Conservation (phyloP, 2,113 vertebrate species). For the Pluvialis apricaria region DNA sequence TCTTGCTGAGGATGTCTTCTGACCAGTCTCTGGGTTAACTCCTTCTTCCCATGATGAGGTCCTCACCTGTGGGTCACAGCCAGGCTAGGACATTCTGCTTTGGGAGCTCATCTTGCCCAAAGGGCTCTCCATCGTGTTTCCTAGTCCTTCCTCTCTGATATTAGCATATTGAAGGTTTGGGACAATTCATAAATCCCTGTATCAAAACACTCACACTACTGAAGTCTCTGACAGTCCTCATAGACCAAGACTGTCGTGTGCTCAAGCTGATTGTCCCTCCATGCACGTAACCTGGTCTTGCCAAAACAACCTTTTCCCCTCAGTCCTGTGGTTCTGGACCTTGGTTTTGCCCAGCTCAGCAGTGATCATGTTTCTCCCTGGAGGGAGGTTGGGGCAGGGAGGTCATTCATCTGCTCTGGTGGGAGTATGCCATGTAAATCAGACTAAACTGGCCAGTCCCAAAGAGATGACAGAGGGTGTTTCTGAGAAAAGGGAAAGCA, state of each 20-base stretch:
- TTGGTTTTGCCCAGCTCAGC: background rate
- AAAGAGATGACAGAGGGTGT: background rate
- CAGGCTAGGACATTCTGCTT: background rate
- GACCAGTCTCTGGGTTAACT: background rate
- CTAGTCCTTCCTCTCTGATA: background rate
- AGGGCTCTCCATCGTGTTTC: background rate
- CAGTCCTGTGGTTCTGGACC: fast-evolving
- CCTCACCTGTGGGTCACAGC: background rate
- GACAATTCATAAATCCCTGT: background rate
- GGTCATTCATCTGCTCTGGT: background rate
- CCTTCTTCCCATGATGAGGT: background rate
- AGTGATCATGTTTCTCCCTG: background rate
- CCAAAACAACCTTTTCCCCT: background rate
- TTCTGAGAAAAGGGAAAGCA: background rate
- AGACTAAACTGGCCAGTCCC: too few relatives aligned
- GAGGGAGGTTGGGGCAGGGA: background rate
- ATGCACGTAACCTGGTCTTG: background rate
- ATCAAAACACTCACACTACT: background rate
- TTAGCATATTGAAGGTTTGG: background rate
- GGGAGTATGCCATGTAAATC: background rate
- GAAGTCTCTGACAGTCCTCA: background rate
- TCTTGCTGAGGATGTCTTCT: background rate
- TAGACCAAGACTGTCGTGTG: background rate
- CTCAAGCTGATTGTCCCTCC: background rate
- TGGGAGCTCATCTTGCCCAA: background rate